Conservation (phyloP, 2,888 invertebrate genomes). For the Gonocerus acuteangulatus region DNA sequence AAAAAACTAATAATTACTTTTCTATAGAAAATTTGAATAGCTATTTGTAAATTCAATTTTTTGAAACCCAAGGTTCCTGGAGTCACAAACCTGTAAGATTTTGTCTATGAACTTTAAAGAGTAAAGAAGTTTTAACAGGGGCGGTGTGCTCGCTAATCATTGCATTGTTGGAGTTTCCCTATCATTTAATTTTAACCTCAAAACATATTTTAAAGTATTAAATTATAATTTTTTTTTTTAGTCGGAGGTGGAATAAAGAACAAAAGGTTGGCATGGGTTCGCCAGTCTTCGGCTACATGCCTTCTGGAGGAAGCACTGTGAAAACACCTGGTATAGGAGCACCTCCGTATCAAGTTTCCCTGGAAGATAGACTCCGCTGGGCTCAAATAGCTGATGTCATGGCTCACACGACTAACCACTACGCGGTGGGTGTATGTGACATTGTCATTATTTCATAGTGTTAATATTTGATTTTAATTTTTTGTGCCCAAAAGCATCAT, state of each 20-base stretch:
- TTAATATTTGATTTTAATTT: not conserved
- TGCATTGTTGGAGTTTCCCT: no score
- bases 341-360: slow-evolving; percentile 67
- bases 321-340: slow-evolving; percentile 66
- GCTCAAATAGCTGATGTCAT: slow-evolving; percentile 84
- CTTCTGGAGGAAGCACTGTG: slow-evolving; percentile 58
- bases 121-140: no score
- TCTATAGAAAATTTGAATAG: no score
- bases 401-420: slow-evolving; percentile 70
- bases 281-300: slow-evolving; percentile 82
- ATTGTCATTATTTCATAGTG: no score
- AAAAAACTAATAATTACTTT: no score
- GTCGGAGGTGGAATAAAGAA: slow-evolving; percentile 82
- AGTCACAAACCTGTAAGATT: no score
- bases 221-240: slow-evolving; percentile 42
- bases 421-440: slow-evolving; percentile 57
- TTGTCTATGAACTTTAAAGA: no score
- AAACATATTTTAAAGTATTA: no score
- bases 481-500: not conserved
- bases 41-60: no score
- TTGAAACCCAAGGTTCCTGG: no score
- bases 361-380: slow-evolving; percentile 78
- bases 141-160: no score
- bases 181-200: no score
- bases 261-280: slow-evolving; percentile 67